Evolutionary conservation across 2,113 vertebrate species (phyloP).

Genomic region (Pungitius pungitius): DNA sequence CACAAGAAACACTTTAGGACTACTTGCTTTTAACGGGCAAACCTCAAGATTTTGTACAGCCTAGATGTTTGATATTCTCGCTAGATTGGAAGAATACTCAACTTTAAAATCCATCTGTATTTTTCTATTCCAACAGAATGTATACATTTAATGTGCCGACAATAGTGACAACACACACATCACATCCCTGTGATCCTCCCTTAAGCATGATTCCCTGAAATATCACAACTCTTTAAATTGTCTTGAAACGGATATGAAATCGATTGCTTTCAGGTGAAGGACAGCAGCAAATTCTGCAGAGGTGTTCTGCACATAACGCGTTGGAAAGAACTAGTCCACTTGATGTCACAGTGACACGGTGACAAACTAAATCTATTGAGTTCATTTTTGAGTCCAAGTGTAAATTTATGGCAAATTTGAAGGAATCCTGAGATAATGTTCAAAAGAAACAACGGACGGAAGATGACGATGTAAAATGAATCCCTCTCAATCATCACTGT

Average conservation of each 20-base stretch:
- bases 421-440: neutral
- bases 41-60: neutral
- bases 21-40: neutral
- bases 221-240: neutral
- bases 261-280: neutral
- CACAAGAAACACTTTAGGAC: neutral
- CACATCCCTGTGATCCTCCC: neutral
- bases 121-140: neutral
- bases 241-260: neutral
- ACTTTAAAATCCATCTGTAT: neutral
- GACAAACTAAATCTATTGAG: neutral
- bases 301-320: neutral
- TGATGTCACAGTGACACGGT: neutral
- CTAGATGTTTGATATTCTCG: neutral
- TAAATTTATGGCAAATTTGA: neutral
- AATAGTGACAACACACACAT: neutral
- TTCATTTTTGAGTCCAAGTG: too few species aligned
- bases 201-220: neutral
- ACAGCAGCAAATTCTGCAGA: neutral
- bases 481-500: too few species aligned
- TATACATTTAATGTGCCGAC: neutral
- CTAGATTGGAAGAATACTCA: neutral
- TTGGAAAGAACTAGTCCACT: neutral
- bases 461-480: too few species aligned
- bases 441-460: neutral